These are phyloP conservation scores for Drosophila bifasciata DNA, from an alignment of 1,140 invertebrate genomes.

Conservation along the genomic window DNA sequence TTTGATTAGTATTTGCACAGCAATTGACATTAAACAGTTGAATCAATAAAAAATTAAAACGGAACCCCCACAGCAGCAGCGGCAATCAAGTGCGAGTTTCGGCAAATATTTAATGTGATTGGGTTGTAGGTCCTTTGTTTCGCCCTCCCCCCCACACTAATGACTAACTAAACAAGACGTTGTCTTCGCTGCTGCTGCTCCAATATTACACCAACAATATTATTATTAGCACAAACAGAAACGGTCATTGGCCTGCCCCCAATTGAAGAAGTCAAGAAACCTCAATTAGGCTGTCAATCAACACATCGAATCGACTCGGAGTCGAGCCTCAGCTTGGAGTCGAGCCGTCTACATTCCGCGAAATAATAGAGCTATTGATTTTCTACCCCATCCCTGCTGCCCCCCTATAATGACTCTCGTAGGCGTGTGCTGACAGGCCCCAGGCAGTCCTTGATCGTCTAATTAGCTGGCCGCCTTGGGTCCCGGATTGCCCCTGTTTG, in stretches of 20 bases:
- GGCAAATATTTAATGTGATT: constrained; percentile 71
- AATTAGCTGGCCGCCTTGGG: constrained; percentile 62
- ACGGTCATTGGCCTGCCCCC: constrained; percentile 58
- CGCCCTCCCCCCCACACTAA: constrained; percentile 17
- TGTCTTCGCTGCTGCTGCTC: constrained; percentile 9
- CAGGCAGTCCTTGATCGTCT: constrained; percentile 61
- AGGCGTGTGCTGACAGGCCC: constrained; percentile 52
- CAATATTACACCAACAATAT: constrained; percentile 62
- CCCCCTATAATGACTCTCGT: constrained; percentile 53
- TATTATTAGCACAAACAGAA: constrained; percentile 64
- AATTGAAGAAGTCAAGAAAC: constrained; percentile 65
- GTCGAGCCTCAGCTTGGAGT: constrained; percentile 3
- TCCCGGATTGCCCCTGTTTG: constrained; percentile 37
- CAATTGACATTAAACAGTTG: constrained; percentile 78
- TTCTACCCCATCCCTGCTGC: constrained; percentile 24
- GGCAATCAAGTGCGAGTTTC: constrained; percentile 57
- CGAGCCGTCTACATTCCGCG: constrained; percentile 42
- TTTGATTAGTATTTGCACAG: constrained; percentile 78
- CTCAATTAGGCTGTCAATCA: constrained; percentile 81
- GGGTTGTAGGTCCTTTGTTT: constrained; percentile 5
- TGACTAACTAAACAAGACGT: constrained; percentile 53
- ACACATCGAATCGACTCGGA: constrained; percentile 52
- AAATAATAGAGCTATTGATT: constrained; percentile 81
- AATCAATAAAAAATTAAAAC: constrained; percentile 80
- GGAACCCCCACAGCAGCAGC: constrained; percentile 37